phyloP scores from a whole-genome alignment of 2,888 invertebrate species.

The Listrodromus nycthemerus region DNA sequence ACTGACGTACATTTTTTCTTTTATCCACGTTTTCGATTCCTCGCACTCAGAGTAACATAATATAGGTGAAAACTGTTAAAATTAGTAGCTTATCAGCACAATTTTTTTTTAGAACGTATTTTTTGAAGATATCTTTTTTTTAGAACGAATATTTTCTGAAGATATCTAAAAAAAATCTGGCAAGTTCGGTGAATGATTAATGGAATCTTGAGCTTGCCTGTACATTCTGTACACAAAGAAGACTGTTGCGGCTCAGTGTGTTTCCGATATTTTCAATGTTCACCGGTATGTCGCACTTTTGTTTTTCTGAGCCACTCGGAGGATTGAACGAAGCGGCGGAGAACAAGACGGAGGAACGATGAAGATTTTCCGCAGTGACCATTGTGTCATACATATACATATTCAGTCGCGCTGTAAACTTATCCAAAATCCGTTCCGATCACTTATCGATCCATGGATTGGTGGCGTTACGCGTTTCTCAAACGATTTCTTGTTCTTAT shows the following conservation, averaged over 20 bases:
- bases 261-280: conserved; percentile 15
- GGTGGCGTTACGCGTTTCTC: conserved; percentile 40
- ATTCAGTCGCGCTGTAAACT: conserved; percentile 32
- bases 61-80: neutral
- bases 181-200: neutral
- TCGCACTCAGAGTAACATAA: no score
- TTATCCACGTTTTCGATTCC: no score
- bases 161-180: neutral
- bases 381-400: conserved; percentile 49
- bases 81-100: neutral
- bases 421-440: conserved; percentile 59
- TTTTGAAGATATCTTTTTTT: no score
- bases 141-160: no score
- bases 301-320: conserved; percentile 11
- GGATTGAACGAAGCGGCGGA: conserved; percentile 29
- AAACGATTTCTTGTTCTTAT: conserved; percentile 26
- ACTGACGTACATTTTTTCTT: no score
- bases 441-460: conserved; percentile 53
- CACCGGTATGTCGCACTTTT: conserved; percentile 14
- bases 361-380: conserved; percentile 62
- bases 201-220: neutral
- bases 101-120: neutral
- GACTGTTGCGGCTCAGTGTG: neutral
- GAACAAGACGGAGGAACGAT: conserved; percentile 41
- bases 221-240: neutral